Conservation (phyloP, 23 tunicate genomes). For the Phallusia fumigata region DNA sequence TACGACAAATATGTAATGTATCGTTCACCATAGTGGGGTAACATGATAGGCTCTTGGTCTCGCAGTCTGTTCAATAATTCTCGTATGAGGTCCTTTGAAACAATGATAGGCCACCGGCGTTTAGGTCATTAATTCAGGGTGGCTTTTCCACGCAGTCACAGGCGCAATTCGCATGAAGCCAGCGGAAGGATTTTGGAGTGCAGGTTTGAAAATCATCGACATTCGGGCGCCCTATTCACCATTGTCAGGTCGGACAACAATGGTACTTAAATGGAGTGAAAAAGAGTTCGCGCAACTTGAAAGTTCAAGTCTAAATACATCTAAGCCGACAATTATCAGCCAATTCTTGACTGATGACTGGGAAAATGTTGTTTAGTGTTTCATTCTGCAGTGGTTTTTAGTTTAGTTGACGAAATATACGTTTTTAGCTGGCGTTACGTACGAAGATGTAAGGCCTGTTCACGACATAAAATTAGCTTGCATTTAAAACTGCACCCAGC, state of each 20-base stretch:
- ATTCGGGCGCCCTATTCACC: not conserved
- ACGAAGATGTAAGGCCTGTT: too few species aligned
- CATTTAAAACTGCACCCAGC: too few species aligned
- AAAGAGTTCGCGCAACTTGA: conserved; percentile 7
- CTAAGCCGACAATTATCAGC: conserved; percentile 6
- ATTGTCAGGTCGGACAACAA: not conserved
- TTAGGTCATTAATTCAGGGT: not conserved
- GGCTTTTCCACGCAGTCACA: conserved; percentile 7
- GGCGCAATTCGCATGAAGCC: not conserved
- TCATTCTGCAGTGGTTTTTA: too few species aligned
- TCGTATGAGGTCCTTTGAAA: conserved; percentile 8
- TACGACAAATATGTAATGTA: conserved; percentile 2
- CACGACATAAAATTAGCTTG: too few species aligned
- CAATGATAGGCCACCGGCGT: conserved; percentile 7
- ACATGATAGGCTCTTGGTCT: not conserved
- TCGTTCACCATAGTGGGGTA: not conserved
- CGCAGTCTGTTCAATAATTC: conserved; percentile 7
- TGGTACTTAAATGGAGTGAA: conserved; percentile 10
- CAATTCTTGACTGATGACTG: too few species aligned
- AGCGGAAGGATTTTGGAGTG: not conserved
- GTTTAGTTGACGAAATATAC: too few species aligned
- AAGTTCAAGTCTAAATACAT: conserved; percentile 11
- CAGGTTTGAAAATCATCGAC: not conserved
- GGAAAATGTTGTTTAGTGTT: too few species aligned
- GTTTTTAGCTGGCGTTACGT: too few species aligned